phyloP scores from a whole-genome alignment of 1,140 invertebrate genomes.

The Aphis gossypii region DNA sequence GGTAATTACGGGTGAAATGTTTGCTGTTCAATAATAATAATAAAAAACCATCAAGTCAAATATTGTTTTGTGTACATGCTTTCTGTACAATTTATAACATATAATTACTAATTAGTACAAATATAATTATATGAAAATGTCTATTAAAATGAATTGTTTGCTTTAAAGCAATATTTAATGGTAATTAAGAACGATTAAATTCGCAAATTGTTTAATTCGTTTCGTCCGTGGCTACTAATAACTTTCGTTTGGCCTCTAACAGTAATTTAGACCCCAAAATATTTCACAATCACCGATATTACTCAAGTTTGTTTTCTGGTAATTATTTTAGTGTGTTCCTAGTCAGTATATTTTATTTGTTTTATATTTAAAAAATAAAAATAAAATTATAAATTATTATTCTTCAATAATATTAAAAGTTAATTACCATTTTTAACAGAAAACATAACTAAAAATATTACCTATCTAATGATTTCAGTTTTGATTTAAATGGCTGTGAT shows the following conservation, averaged over 20 bases:
- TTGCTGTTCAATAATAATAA: background rate
- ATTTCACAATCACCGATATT: background rate
- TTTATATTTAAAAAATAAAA: background rate
- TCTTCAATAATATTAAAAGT: background rate
- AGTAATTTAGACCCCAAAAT: background rate
- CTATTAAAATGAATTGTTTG: background rate
- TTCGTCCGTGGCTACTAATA: conserved; percentile 12
- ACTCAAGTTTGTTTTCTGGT: background rate
- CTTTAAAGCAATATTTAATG: background rate
- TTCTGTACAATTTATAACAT: background rate
- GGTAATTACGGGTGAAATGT: background rate
- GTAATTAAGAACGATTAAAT: background rate
- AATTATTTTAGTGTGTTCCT: conserved; percentile 18
- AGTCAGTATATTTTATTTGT: conserved; percentile 48
- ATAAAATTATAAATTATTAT: background rate
- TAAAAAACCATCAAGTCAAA: background rate
- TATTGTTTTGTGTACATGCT: background rate
- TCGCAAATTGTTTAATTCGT: background rate
- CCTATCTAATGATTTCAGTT: conserved; percentile 11
- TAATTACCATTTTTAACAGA: background rate
- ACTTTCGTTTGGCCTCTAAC: background rate
- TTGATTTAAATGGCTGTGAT: conserved; percentile 42
- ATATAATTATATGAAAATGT: conserved; percentile 4
- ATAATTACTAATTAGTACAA: background rate
- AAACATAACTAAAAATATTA: background rate